Base-by-base conservation (phyloP, 2,888 invertebrate species). In the Panzeria rudis region DNA sequence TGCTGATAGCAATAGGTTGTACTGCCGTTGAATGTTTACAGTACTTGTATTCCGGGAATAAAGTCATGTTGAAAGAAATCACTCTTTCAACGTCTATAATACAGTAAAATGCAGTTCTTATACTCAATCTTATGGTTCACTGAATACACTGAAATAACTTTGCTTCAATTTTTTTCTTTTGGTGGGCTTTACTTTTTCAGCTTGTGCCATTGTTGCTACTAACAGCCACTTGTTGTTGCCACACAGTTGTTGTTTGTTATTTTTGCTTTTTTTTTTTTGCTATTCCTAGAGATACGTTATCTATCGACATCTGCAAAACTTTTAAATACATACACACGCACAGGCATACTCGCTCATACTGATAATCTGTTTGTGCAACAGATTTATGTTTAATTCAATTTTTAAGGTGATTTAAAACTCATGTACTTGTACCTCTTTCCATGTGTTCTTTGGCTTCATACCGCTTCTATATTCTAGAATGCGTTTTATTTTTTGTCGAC, bases 341-440 rank as follows among this genome's bases (percentile, higher is more conserved):
- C 23, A 23, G 6, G 50, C 25, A 32, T 62, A 35, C 11, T 32
- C 20, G 64, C 61, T 54, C 17, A 17, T 41, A 84, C 44, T 61
- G 32, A 17, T 56, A 84, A 84, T 76, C 80, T 66, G 25, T 52
- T 66, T 72, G 71, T 71, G 56, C 76, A 61, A 72, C 56, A 66
- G 41, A 80, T 84, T 84, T 71, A 84, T 80, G 80, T 84, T 77
- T 84, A 80, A 84, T 80, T 84, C 80, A 76, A 84, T 80, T 80
- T 77, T 61, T 50, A 66, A 77, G 68, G 80, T 76, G 84, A 76
- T 84, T 84, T 84, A 72, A 72, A 72, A 80, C 79, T 44, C 71
- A 32, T 80, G 79, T 76, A 66, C 25, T 35, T 38, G 68, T 73
- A 54, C 41, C 64, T 75, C 75, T 75, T 73, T 69, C 56, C n/a